These are phyloP conservation scores for Chrysochloris asiatica DNA, from an alignment of 2,113 vertebrate genomes.

Conservation along the genomic window DNA sequence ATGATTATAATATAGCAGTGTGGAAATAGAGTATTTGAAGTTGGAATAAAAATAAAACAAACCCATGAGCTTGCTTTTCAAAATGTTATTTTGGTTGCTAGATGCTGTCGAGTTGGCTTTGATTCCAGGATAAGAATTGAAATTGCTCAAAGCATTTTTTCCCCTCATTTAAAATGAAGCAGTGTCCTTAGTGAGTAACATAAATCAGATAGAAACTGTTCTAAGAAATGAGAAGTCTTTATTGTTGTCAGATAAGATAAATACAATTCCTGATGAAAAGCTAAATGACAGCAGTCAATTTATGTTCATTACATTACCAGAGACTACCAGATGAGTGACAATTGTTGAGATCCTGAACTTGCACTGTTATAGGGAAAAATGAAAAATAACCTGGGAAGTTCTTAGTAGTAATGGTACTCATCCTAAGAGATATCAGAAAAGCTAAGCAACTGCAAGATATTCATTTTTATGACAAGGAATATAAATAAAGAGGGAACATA, in stretches of 20 bases:
- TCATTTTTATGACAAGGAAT: conserved; percentile 52
- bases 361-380: conserved; percentile 39
- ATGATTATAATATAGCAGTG: neutral
- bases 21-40: neutral
- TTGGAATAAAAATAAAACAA: neutral
- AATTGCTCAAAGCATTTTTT: conserved; percentile 38
- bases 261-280: conserved; percentile 53
- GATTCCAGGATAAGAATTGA: neutral
- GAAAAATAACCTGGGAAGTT: conserved; percentile 44
- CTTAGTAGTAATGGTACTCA: conserved; percentile 62
- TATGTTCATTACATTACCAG: conserved; percentile 72
- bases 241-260: conserved; percentile 66
- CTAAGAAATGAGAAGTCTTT: conserved; percentile 73
- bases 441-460: conserved; percentile 50
- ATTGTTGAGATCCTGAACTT: conserved; percentile 35
- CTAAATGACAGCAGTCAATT: conserved; percentile 51
- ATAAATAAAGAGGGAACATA: conserved; percentile 35
- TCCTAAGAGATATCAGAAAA: conserved; percentile 32
- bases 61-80: neutral
- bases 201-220: conserved; percentile 64
- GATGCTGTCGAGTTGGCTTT: too few relatives aligned
- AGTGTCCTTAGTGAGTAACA: conserved; percentile 58
- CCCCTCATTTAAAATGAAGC: conserved; percentile 53
- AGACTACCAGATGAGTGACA: conserved; percentile 50
- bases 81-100: too few relatives aligned